Base-by-base conservation (phyloP, 2,797 vertebrate genomes). In the Myripristis murdjan region DNA sequence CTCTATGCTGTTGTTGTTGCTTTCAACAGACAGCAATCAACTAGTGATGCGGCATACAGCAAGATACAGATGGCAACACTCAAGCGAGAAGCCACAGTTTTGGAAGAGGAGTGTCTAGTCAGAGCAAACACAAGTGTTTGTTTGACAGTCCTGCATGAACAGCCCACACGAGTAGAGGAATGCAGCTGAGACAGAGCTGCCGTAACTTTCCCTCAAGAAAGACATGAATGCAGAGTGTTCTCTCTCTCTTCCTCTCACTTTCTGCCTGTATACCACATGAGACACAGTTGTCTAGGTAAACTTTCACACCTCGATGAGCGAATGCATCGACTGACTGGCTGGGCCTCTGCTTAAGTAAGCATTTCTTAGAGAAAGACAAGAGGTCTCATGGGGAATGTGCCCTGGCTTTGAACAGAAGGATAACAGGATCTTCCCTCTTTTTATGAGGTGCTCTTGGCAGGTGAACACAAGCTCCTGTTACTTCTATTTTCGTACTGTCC, bases 281-380 rank as follows among this genome's bases (percentile, higher is more conserved):
- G 59, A n/a, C 35, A 68, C 39, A 63, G 78, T 35, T 52, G 56
- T 91, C 80, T 90, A 73, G 83, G 86, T 90, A 91, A 92, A 93
- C 85, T 78, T 92, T 94, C 87, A 88, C 87, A 91, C 76, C 85
- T 54, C 3, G 14, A 60, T 78, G 88, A 82, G 70, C 61, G 75
- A 66, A 81, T 20, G 64, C 65, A 73, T 47, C 77, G 62, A 86
- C 80, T 77, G 76, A 77, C 37, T 63, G 51, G 72, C 76, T 62
- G 33, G 41, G 22, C 23, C 80, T 46, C 59, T 70, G 62, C 61
- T 78, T 63, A 83, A 69, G 60, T 81, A 85, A 81, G 74, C 70
- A 78, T 83, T 87, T 81, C 26, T 80, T 77, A 56, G 56, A 66
- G 64, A 79, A 80, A 16, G 47, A 55, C 75, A 77, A 79, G 18